A percentile compares a stretch with the other conserved stretches of the same genome.
Conservation (phyloP, 2,113 vertebrate species). For the Leptobrachium leishanense region DNA sequence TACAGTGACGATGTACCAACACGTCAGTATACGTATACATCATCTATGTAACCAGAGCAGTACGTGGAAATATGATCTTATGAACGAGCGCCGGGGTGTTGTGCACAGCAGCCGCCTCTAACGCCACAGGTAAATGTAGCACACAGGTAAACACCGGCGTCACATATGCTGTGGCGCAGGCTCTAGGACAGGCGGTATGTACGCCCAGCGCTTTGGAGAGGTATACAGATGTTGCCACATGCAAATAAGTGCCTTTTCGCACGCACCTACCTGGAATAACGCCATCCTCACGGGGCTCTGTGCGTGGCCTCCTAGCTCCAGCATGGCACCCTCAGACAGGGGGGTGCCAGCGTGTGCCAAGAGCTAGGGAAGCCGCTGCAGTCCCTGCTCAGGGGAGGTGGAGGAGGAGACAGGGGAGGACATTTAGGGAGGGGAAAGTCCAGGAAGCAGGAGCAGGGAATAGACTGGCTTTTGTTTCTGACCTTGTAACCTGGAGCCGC, state of each 20-base stretch:
- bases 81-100: too few relatives aligned
- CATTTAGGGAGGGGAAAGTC: conserved; percentile 56
- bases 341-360: not conserved
- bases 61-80: too few relatives aligned
- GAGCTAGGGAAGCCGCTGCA: not conserved
- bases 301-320: not conserved
- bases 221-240: not conserved
- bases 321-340: not conserved
- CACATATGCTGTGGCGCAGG: too few relatives aligned
- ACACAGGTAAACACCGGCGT: too few relatives aligned
- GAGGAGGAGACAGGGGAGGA: conserved; percentile 1
- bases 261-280: rapidly evolving
- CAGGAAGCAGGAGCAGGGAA: conserved; percentile 52
- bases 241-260: not conserved
- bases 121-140: too few relatives aligned
- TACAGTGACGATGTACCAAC: too few relatives aligned
- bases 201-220: too few relatives aligned
- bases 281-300: rapidly evolving
- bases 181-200: too few relatives aligned
- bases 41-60: too few relatives aligned
- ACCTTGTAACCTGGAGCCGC: conserved; percentile 35
- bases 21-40: too few relatives aligned
- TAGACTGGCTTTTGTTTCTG: conserved; percentile 61
- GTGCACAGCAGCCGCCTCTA: too few relatives aligned
- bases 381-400: too few relatives aligned